Percentiles rank a stretch among this genome's conserved stretches.
Evolutionary conservation across 2,888 invertebrate genomes (phyloP).

Genomic region (Tribolium freemani): DNA sequence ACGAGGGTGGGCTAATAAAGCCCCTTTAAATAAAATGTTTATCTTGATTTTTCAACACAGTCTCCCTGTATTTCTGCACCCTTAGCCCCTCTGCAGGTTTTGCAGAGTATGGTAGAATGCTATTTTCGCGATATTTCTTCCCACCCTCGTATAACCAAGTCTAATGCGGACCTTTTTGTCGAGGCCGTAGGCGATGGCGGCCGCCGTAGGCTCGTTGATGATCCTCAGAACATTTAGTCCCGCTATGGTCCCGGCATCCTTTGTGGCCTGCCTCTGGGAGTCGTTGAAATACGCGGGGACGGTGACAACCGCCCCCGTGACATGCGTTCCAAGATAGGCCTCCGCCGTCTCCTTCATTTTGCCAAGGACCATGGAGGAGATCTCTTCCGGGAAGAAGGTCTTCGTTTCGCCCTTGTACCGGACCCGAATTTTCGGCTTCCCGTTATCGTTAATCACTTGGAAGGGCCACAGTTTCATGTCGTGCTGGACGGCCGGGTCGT

Average conservation of each 20-base stretch:
- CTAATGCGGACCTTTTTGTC: slow-evolving; percentile 64
- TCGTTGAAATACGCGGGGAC: slow-evolving; percentile 78
- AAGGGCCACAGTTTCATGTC: slow-evolving; percentile 79
- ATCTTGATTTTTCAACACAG: too few species aligned
- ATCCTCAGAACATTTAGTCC: slow-evolving; percentile 76
- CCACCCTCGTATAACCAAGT: too few species aligned
- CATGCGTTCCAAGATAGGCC: slow-evolving; percentile 64
- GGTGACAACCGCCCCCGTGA: slow-evolving; percentile 72
- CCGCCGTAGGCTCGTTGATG: slow-evolving; percentile 79
- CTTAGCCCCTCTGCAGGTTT: too few species aligned
- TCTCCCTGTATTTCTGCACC: too few species aligned
- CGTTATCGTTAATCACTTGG: slow-evolving; percentile 69
- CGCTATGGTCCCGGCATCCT: slow-evolving; percentile 76
- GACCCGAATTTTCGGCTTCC: slow-evolving; percentile 66
- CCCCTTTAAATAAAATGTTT: too few species aligned
- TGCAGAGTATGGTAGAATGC: too few species aligned
- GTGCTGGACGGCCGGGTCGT: slow-evolving; percentile 74
- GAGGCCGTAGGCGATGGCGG: slow-evolving; percentile 75
- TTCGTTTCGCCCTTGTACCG: slow-evolving; percentile 66
- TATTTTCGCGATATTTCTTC: too few species aligned
- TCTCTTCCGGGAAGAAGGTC: slow-evolving; percentile 69
- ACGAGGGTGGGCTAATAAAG: too few species aligned
- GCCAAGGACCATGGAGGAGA: slow-evolving; percentile 73
- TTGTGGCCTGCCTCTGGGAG: slow-evolving; percentile 78
- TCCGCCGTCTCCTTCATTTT: slow-evolving; percentile 74